Evolutionary conservation across 2,888 invertebrate species (phyloP).

Genomic region (Cephus rjabovi): DNA sequence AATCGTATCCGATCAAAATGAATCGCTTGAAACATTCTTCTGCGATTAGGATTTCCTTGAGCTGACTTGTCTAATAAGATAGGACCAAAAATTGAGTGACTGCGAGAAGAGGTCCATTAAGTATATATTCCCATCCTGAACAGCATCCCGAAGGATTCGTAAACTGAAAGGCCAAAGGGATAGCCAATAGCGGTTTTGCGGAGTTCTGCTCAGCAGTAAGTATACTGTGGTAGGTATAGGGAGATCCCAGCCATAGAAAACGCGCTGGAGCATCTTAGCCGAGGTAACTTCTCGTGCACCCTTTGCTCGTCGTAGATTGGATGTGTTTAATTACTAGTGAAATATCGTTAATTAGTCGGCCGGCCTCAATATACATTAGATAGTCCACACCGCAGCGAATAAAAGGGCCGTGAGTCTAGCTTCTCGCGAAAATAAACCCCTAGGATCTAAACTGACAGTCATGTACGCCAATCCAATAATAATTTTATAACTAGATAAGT

Average conservation of each 20-base stretch:
- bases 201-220: slow-evolving; percentile 16
- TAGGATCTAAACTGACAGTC: background rate
- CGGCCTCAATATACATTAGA: slow-evolving; percentile 20
- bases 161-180: slow-evolving; percentile 38
- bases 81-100: background rate
- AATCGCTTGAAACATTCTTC: background rate
- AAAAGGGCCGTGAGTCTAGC: background rate
- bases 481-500: background rate
- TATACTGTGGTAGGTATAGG: slow-evolving; percentile 24
- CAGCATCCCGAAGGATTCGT: slow-evolving; percentile 1
- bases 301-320: slow-evolving; percentile 42
- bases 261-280: slow-evolving; percentile 53
- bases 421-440: background rate
- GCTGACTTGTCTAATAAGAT: background rate
- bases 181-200: slow-evolving; percentile 53
- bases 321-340: slow-evolving; percentile 64
- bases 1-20: background rate
- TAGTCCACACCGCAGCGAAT: background rate
- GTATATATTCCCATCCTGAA: background rate
- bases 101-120: background rate
- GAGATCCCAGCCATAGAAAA: slow-evolving; percentile 54
- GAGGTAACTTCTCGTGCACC: slow-evolving; percentile 42
- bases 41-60: background rate
- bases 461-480: background rate
- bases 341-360: slow-evolving; percentile 65